Evolutionary conservation across 2,797 vertebrate species (phyloP).

Genomic region (Paedocypris micromegethes): DNA sequence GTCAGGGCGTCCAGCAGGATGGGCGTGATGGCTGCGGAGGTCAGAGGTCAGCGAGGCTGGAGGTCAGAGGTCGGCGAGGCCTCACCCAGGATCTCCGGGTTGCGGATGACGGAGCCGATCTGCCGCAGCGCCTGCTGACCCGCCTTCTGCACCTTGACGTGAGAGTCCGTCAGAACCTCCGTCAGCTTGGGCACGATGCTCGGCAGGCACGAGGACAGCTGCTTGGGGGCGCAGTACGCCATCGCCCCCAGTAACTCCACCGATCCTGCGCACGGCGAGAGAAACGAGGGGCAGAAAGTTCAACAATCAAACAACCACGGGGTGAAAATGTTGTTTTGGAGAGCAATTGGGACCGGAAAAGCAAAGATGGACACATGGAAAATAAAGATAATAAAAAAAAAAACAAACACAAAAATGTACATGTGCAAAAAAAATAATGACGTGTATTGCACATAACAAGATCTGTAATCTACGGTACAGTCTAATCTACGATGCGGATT

Average conservation of each 20-base stretch:
- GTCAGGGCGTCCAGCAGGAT: slow-evolving; percentile 93
- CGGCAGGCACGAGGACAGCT: slow-evolving; percentile 93
- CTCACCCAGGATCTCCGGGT: slow-evolving; percentile 94
- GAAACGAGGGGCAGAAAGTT: no score
- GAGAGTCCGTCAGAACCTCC: slow-evolving; percentile 95
- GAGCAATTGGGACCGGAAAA: not conserved
- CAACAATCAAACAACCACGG: no score
- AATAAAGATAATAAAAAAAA: not conserved
- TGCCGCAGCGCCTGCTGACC: slow-evolving; percentile 94
- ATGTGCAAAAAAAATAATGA: not conserved
- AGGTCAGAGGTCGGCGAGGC: not conserved
- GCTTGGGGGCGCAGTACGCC: slow-evolving; percentile 96
- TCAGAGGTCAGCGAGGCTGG: not conserved
- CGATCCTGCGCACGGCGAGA: slow-evolving; percentile 70
- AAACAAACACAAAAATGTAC: not conserved
- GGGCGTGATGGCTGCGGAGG: slow-evolving; percentile 82
- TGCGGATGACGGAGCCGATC: slow-evolving; percentile 96
- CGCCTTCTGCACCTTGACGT: slow-evolving; percentile 97
- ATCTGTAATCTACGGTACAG: no score
- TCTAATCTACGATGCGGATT: no score
- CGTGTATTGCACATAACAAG: no score
- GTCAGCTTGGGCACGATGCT: slow-evolving; percentile 98
- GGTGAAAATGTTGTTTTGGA: no score
- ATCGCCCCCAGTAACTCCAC: slow-evolving; percentile 95
- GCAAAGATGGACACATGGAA: not conserved